A percentile compares a stretch with the other conserved stretches of the same genome.
Evolutionary conservation across 2,888 invertebrate species (phyloP).

Genomic region (Agonopterix arenella): DNA sequence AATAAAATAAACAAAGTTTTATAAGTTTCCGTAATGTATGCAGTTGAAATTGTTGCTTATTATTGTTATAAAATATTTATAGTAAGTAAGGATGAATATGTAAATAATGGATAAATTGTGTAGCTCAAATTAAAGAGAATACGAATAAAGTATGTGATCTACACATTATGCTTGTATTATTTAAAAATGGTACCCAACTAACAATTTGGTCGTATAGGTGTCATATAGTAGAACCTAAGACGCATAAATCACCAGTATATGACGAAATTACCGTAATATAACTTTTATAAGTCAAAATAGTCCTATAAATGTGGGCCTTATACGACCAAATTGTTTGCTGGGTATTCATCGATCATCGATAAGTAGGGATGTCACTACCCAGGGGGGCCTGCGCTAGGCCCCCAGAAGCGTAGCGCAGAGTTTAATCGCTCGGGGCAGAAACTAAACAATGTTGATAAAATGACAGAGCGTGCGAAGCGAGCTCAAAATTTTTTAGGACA

Average conservation of each 20-base stretch:
- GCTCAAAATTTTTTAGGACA: background rate
- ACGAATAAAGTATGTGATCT: conserved; percentile 55
- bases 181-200: too few species aligned
- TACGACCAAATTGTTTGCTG: too few species aligned
- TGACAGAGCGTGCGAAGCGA: background rate
- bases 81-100: conserved; percentile 49
- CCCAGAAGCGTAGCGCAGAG: background rate
- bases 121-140: conserved; percentile 65
- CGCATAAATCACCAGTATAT: too few species aligned
- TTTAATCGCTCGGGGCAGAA: background rate
- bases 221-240: too few species aligned
- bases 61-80: conserved; percentile 62
- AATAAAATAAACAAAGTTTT: background rate
- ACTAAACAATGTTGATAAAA: background rate
- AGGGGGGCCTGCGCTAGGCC: background rate
- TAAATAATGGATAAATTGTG: conserved; percentile 61
- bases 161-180: background rate
- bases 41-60: conserved; percentile 66
- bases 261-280: too few species aligned
- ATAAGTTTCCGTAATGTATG: conserved; percentile 8
- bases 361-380: too few species aligned
- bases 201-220: too few species aligned
- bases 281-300: too few species aligned
- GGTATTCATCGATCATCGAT: too few species aligned
- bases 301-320: too few species aligned